Conservation (phyloP, 2,888 invertebrate species). For the Andrena hattorfiana region DNA sequence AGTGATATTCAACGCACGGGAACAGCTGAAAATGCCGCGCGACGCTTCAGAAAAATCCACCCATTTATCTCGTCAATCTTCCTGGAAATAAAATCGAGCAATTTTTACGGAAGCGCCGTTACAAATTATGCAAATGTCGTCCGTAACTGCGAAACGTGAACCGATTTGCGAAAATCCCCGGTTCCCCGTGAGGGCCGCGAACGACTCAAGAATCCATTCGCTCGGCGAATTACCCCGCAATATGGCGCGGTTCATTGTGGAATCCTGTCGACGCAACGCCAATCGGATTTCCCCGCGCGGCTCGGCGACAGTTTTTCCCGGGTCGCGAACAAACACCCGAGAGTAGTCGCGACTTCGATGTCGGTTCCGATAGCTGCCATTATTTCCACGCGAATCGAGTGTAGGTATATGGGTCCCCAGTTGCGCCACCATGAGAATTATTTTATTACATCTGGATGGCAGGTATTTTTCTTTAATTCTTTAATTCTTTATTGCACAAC, state of each 20-base stretch:
- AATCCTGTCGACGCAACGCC: constrained; percentile 29
- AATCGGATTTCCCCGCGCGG: constrained; percentile 25
- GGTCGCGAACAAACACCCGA: neutral
- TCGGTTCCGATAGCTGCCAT: neutral
- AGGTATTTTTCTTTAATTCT: too few species aligned
- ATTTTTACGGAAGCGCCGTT: constrained; percentile 7
- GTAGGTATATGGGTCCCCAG: too few species aligned
- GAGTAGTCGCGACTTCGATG: neutral
- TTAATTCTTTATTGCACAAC: too few species aligned
- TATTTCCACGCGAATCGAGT: too few species aligned
- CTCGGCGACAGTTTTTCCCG: constrained; percentile 7
- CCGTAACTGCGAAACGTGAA: constrained; percentile 9
- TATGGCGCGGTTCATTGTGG: constrained; percentile 16
- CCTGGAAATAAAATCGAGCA: constrained; percentile 12
- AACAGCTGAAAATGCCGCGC: constrained; percentile 8
- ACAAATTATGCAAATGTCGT: constrained; percentile 32
- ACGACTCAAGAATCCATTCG: constrained; percentile 18
- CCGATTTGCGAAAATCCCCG: constrained; percentile 28
- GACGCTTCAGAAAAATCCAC: neutral
- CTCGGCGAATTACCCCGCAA: constrained; percentile 23
- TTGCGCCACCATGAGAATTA: too few species aligned
- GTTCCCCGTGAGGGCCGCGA: neutral
- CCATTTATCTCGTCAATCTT: constrained; percentile 23
- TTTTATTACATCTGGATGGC: too few species aligned
- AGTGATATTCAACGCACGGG: constrained; percentile 4